Percentiles rank a stretch among this genome's conserved stretches.
Conservation (phyloP, 92 coral and sea anemone genomes). For the Meandrina meandrites region DNA sequence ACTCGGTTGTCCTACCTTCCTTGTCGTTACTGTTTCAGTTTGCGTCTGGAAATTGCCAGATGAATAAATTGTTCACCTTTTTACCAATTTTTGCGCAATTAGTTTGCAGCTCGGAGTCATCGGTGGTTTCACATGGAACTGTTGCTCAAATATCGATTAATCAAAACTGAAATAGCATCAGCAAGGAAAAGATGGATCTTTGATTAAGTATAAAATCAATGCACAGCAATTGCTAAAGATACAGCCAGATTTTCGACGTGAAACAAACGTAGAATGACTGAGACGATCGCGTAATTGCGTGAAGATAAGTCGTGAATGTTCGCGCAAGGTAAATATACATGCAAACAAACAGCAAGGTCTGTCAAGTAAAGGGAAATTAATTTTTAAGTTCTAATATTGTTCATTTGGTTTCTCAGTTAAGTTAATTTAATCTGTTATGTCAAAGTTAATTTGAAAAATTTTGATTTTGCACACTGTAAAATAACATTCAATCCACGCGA, state of each 20-base stretch:
- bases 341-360: neutral
- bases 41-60: neutral
- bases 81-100: neutral
- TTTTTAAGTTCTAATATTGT: neutral
- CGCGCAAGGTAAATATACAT: neutral
- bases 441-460: neutral
- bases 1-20: neutral
- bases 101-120: neutral
- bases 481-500: neutral
- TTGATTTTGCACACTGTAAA: neutral
- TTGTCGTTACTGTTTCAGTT: neutral
- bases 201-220: neutral
- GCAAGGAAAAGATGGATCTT: neutral
- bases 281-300: neutral
- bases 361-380: neutral
- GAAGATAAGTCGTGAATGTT: neutral
- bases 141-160: neutral
- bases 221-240: neutral
- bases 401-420: neutral
- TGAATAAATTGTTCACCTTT: neutral
- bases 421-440: neutral
- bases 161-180: neutral
- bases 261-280: neutral
- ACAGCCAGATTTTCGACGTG: too few relatives aligned
- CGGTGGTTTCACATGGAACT: neutral